Percentiles rank a stretch among this genome's conserved stretches.
phyloP scores from a whole-genome alignment of 2,797 vertebrate genomes.

The Meda fulgida region DNA sequence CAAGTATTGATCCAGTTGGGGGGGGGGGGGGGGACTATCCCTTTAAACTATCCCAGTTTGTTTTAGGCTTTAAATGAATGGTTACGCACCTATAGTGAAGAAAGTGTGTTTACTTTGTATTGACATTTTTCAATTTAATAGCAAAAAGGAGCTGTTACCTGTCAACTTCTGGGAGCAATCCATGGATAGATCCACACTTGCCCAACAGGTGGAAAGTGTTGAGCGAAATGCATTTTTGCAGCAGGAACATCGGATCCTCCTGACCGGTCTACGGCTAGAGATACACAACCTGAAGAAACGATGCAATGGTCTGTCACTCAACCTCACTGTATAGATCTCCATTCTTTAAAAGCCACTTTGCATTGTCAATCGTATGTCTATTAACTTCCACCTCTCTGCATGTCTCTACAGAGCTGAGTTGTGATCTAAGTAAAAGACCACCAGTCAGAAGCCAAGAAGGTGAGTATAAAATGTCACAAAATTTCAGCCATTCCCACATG shows the following conservation, averaged over 20 bases:
- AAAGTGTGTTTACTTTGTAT: background rate
- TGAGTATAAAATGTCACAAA: constrained; percentile 66
- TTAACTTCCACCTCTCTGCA: constrained; percentile 7
- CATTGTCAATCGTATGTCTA: background rate
- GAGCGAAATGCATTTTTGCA: constrained; percentile 92
- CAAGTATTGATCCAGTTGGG: no score
- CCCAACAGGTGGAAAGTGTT: constrained; percentile 93
- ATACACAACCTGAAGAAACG: constrained; percentile 91
- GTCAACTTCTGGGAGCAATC: constrained; percentile 58
- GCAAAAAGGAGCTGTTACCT: constrained; percentile 16
- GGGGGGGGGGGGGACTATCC: no score
- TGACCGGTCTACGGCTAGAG: constrained; percentile 89
- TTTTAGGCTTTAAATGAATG: background rate
- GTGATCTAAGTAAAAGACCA: constrained; percentile 89
- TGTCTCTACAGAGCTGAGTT: constrained; percentile 83
- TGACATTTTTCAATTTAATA: background rate
- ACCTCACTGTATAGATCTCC: background rate
- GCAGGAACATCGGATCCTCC: constrained; percentile 90
- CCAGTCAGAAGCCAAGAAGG: constrained; percentile 85
- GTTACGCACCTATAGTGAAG: background rate
- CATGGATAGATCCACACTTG: constrained; percentile 90
- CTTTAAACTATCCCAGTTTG: background rate
- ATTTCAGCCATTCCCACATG: background rate
- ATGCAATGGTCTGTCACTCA: constrained; percentile 82
- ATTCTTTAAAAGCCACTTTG: background rate